Evolutionary conservation across 2,113 vertebrate species (phyloP).

Genomic region (Microcebus jonahi): DNA sequence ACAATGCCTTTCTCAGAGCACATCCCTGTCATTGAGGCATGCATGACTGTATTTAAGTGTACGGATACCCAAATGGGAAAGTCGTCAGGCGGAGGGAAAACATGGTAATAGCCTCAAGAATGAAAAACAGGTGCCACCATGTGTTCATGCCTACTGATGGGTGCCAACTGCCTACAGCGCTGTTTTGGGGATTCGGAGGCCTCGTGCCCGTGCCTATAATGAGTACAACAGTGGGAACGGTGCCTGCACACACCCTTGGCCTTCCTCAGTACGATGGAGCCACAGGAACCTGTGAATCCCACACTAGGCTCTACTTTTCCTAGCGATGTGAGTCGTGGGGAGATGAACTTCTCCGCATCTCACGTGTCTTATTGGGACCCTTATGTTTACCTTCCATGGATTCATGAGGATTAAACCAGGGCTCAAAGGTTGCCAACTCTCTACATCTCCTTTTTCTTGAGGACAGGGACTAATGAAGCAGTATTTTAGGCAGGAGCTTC

Average conservation of each 20-base stretch:
- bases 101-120: neutral
- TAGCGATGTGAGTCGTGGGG: neutral
- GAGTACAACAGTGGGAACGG: neutral
- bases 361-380: neutral
- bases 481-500: neutral
- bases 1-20: too few relatives aligned
- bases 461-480: neutral
- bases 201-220: accelerated
- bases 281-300: neutral
- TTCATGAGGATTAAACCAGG: neutral
- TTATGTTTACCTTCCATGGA: neutral
- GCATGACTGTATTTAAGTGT: neutral
- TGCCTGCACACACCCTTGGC: neutral
- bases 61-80: neutral
- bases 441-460: too few relatives aligned
- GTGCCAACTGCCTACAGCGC: neutral
- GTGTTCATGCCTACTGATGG: accelerated
- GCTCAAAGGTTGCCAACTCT: neutral
- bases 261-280: neutral
- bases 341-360: neutral
- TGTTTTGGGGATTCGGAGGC: neutral
- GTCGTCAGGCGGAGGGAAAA: neutral
- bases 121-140: neutral
- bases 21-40: neutral
- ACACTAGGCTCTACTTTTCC: neutral